Percentiles rank a stretch among this genome's conserved stretches.
Evolutionary conservation across 1,140 invertebrate species (phyloP).

Genomic region (Brachionus koreanus): DNA sequence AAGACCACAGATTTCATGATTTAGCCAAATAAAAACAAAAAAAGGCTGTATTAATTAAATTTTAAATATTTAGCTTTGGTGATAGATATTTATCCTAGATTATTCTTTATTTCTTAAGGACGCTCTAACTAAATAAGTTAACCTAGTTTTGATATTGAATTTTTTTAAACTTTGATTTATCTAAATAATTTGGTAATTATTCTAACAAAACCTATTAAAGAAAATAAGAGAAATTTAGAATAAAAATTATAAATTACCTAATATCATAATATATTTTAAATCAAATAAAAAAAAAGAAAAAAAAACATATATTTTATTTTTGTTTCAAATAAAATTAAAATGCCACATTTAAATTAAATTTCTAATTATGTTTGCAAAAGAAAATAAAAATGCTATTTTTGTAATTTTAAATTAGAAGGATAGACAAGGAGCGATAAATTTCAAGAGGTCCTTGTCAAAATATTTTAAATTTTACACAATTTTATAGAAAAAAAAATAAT

Average conservation of each 20-base stretch:
- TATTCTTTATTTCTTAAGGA: neutral
- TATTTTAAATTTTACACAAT: neutral
- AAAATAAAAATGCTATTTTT: neutral
- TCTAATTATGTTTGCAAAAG: neutral
- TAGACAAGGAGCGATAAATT: neutral
- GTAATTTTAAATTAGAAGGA: neutral
- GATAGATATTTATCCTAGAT: neutral
- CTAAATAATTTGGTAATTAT: neutral
- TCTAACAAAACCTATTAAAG: neutral
- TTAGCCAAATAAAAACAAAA: neutral
- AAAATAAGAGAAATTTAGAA: neutral
- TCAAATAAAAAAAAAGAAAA: neutral
- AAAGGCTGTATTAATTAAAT: neutral
- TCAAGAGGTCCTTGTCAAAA: neutral
- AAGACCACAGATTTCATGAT: neutral
- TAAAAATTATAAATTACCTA: neutral
- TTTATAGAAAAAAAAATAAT: neutral
- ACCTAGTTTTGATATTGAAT: neutral
- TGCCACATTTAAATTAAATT: neutral
- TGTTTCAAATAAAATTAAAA: neutral
- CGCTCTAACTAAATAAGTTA: neutral
- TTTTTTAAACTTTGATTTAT: neutral
- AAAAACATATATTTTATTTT: neutral
- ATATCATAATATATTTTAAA: neutral
- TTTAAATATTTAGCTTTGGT: neutral